These are phyloP conservation scores for Salmo trutta DNA, from an alignment of 2,797 vertebrate genomes.

Conservation along the genomic window DNA sequence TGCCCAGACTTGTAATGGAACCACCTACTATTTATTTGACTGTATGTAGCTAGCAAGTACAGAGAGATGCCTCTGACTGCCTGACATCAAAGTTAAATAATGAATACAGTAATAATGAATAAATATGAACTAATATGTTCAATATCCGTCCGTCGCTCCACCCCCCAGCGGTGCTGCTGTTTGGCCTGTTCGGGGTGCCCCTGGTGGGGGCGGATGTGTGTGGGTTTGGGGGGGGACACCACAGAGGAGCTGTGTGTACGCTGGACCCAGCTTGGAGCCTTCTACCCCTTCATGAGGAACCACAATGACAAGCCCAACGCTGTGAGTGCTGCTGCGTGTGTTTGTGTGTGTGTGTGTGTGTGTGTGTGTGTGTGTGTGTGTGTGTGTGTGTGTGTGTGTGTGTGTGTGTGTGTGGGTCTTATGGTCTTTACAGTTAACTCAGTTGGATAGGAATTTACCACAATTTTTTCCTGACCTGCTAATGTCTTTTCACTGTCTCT, in stretches of 20 bases:
- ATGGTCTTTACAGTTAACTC: neutral
- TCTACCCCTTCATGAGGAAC: constrained; percentile 98
- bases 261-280: constrained; percentile 96
- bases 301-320: constrained; percentile 81
- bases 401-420: neutral
- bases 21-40: neutral
- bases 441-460: neutral
- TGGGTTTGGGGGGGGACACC: constrained; percentile 83
- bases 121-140: neutral
- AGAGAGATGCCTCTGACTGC: too few species aligned
- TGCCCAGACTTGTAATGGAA: too few species aligned
- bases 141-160: neutral
- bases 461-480: too few species aligned
- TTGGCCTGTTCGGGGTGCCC: constrained; percentile 88
- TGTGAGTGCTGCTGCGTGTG: constrained; percentile 65
- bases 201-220: constrained; percentile 92
- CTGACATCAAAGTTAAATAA: neutral
- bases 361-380: neutral
- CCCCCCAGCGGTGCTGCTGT: constrained; percentile 83
- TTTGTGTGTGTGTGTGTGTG: neutral
- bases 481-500: too few species aligned
- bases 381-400: too few species aligned
- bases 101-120: neutral
- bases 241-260: constrained; percentile 91
- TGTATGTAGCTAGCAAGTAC: neutral